Conservation (phyloP, 1,140 invertebrate genomes). For the Doryteuthis pealeii region DNA sequence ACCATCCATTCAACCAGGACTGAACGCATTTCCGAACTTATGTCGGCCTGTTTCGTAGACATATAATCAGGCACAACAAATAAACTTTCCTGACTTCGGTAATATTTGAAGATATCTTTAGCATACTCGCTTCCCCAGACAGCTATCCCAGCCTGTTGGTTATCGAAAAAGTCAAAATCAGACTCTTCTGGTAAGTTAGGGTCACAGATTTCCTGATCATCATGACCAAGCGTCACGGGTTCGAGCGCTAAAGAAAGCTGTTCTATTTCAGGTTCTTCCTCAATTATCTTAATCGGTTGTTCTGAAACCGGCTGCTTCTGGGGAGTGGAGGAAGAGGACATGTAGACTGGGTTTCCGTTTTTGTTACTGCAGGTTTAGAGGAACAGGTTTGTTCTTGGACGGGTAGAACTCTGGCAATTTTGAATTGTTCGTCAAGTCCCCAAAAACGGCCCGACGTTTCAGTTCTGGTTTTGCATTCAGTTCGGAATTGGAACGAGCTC, state of each 20-base stretch:
- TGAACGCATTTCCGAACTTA: conserved; percentile 82
- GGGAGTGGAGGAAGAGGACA: too few relatives aligned
- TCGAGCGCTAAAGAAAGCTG: background rate
- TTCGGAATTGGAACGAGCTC: too few relatives aligned
- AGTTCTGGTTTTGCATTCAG: too few relatives aligned
- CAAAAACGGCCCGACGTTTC: too few relatives aligned
- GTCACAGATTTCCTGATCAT: conserved; percentile 6
- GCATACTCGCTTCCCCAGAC: conserved; percentile 87
- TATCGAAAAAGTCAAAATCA: conserved; percentile 80
- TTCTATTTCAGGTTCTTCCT: too few relatives aligned
- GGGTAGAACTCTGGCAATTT: too few relatives aligned
- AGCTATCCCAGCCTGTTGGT: conserved; percentile 76
- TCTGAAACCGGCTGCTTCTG: too few relatives aligned
- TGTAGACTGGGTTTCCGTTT: too few relatives aligned
- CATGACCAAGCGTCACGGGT: conserved; percentile 15
- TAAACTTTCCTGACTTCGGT: conserved; percentile 77
- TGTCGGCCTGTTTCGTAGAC: conserved; percentile 68
- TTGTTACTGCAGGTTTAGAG: too few relatives aligned
- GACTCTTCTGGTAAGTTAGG: conserved; percentile 19
- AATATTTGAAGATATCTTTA: conserved; percentile 91
- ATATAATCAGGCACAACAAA: conserved; percentile 77
- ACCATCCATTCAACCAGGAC: conserved; percentile 98
- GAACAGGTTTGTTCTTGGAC: too few relatives aligned
- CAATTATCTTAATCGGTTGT: too few relatives aligned
- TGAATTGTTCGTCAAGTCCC: too few relatives aligned